Conservation (phyloP, 1,140 invertebrate genomes). For the Mycetomoellerius zeteki region DNA sequence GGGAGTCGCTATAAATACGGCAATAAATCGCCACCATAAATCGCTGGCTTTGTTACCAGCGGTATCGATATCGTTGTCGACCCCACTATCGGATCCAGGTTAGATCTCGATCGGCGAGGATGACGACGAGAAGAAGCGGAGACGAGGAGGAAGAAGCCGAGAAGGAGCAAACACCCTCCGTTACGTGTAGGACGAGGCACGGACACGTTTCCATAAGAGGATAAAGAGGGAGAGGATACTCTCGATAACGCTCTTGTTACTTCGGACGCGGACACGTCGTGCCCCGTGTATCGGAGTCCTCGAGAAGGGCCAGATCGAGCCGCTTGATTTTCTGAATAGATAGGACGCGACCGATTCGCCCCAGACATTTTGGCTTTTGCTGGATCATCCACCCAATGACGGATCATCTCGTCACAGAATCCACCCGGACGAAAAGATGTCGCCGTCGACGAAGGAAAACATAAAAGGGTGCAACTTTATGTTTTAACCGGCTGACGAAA, state of each 20-base stretch:
- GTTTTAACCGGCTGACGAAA: neutral
- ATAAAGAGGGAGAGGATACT: constrained; percentile 68
- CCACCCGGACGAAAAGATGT: constrained; percentile 20
- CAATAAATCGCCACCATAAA: constrained; percentile 77
- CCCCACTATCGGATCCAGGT: constrained; percentile 69
- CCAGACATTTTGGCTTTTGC: constrained; percentile 62
- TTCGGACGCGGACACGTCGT: constrained; percentile 73
- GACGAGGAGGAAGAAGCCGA: constrained; percentile 40
- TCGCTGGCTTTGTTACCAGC: constrained; percentile 75
- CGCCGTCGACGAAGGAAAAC: neutral
- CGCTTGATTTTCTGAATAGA: constrained; percentile 69
- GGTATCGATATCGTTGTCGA: constrained; percentile 75
- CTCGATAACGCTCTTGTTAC: constrained; percentile 80
- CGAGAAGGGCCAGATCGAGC: constrained; percentile 71
- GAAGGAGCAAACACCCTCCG: constrained; percentile 67
- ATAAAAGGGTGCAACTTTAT: neutral
- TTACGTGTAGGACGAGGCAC: constrained; percentile 75
- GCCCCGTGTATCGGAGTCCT: constrained; percentile 72
- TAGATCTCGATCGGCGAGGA: constrained; percentile 60
- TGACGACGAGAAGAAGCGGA: constrained; percentile 34
- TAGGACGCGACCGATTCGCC: constrained; percentile 71
- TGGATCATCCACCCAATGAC: constrained; percentile 42
- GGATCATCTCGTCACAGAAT: constrained; percentile 53
- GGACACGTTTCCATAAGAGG: constrained; percentile 79
- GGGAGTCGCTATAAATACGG: constrained; percentile 69